These are phyloP conservation scores for Myocastor coypus DNA, from an alignment of 2,113 vertebrate species.

Conservation along the genomic window DNA sequence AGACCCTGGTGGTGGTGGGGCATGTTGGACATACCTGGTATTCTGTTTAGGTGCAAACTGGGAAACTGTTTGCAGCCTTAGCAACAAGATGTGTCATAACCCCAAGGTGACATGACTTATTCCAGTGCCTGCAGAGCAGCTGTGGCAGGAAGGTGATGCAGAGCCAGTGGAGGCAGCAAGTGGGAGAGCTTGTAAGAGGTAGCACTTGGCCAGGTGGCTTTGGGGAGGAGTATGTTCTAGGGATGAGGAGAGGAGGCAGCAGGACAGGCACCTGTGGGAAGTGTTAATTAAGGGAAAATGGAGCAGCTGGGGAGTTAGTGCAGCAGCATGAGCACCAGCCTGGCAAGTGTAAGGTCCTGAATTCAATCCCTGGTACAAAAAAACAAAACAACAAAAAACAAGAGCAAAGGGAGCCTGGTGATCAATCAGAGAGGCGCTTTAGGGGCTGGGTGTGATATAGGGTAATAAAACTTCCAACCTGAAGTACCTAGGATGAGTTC, in stretches of 20 bases:
- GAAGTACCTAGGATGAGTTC: too few relatives aligned
- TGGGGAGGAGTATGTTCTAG: not conserved
- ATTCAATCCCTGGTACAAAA: too few relatives aligned
- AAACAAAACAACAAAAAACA: too few relatives aligned
- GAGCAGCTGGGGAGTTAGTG: too few relatives aligned
- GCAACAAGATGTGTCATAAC: not conserved
- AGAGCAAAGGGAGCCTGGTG: too few relatives aligned
- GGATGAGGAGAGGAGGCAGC: not conserved
- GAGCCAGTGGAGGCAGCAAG: not conserved
- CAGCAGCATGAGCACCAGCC: too few relatives aligned
- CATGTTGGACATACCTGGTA: fast-evolving
- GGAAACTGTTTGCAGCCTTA: not conserved
- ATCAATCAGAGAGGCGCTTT: too few relatives aligned
- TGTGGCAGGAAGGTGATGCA: not conserved
- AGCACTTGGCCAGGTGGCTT: not conserved
- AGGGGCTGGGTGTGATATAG: too few relatives aligned
- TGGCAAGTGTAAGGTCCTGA: too few relatives aligned
- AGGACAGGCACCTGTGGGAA: not conserved
- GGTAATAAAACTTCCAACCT: too few relatives aligned
- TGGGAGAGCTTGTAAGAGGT: not conserved
- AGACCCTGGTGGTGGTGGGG: not conserved
- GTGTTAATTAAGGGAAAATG: not conserved
- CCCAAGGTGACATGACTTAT: not conserved
- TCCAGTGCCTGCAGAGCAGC: not conserved
- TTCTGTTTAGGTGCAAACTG: not conserved